phyloP scores from a whole-genome alignment of 2,797 vertebrate species.

The Leptoclinus maculatus region DNA sequence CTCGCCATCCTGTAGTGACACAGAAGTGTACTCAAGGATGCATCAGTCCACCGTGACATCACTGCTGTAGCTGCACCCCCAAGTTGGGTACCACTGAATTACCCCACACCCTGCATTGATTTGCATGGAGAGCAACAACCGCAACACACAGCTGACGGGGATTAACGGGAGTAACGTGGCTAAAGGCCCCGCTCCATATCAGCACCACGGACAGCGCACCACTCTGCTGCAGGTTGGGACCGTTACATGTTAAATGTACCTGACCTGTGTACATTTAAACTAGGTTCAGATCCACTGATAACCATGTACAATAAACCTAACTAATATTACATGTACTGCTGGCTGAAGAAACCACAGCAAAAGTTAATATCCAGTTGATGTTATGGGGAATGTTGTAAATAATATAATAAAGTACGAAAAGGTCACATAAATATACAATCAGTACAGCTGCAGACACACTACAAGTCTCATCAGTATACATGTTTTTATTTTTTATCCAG shows the following conservation, averaged over 20 bases:
- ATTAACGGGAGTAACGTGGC: background rate
- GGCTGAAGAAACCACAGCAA: background rate
- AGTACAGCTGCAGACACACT: background rate
- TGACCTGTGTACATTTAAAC: background rate
- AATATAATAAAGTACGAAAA: slow-evolving; percentile 17
- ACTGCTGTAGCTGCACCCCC: background rate
- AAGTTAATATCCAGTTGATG: background rate
- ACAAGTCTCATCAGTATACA: slow-evolving; percentile 1
- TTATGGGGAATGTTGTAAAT: slow-evolving; percentile 6
- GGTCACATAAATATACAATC: slow-evolving; percentile 4
- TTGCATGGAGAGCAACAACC: background rate
- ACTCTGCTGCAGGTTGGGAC: slow-evolving; percentile 5
- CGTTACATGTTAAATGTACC: background rate
- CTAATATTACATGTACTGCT: slow-evolving; percentile 3
- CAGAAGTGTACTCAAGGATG: too few relatives aligned
- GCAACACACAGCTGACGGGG: background rate
- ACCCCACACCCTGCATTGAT: background rate
- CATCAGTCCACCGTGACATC: too few relatives aligned
- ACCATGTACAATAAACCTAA: background rate
- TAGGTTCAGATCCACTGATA: slow-evolving; percentile 6
- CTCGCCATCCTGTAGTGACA: too few relatives aligned
- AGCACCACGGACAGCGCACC: slow-evolving; percentile 21
- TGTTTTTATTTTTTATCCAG: background rate
- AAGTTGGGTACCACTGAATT: background rate
- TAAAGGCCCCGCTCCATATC: background rate